phyloP scores from a whole-genome alignment of 2,888 invertebrate species.

The Pyrochroa serraticornis region DNA sequence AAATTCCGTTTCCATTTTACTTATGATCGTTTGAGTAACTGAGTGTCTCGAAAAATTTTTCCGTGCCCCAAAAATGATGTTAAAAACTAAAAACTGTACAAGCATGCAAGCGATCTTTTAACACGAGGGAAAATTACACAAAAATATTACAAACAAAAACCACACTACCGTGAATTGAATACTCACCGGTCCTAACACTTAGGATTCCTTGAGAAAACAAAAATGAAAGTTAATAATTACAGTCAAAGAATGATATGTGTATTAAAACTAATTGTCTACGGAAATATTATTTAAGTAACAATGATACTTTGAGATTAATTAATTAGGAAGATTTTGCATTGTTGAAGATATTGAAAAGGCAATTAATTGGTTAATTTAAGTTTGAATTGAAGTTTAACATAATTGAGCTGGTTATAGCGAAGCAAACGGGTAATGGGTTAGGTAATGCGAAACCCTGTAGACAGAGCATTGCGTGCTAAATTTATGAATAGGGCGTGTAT shows the following conservation, averaged over 20 bases:
- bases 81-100: too few relatives aligned
- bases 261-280: neutral
- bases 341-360: too few relatives aligned
- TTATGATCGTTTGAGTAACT: too few relatives aligned
- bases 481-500: neutral
- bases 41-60: too few relatives aligned
- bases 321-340: neutral
- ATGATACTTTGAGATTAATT: neutral
- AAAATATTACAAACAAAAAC: conserved; percentile 17
- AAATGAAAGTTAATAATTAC: conserved; percentile 20
- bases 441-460: too few relatives aligned
- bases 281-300: neutral
- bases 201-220: conserved; percentile 51
- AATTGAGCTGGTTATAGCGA: too few relatives aligned
- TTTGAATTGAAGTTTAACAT: too few relatives aligned
- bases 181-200: conserved; percentile 70
- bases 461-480: neutral
- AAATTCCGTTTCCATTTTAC: too few relatives aligned
- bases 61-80: too few relatives aligned
- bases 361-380: too few relatives aligned
- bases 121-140: conserved; percentile 12
- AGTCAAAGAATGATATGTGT: conserved; percentile 2
- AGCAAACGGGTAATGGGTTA: too few relatives aligned
- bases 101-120: conserved; percentile 5
- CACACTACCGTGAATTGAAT: conserved; percentile 30